phyloP scores from a whole-genome alignment of 2,888 invertebrate species.

The Drosophila sordidapex region DNA sequence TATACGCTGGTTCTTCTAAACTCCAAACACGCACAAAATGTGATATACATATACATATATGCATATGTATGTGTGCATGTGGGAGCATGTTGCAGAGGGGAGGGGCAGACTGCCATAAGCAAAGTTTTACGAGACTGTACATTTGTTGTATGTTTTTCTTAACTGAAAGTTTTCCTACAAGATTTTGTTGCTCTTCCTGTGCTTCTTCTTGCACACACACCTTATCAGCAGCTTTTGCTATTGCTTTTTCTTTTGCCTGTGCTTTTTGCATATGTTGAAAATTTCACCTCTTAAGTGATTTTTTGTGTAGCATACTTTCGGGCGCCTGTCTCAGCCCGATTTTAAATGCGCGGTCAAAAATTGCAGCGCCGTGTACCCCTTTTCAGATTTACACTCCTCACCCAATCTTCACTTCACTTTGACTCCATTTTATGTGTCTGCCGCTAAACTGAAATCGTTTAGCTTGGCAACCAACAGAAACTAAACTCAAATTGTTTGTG shows the following conservation, averaged over 20 bases:
- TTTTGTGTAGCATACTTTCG: slow-evolving; percentile 68
- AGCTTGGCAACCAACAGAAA: slow-evolving; percentile 41
- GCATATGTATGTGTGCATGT: not conserved
- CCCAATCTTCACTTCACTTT: not conserved
- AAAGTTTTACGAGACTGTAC: slow-evolving; percentile 50
- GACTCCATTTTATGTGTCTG: slow-evolving; percentile 5
- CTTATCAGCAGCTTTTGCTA: slow-evolving; percentile 43
- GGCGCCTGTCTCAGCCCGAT: slow-evolving; percentile 31
- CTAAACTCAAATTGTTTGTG: slow-evolving; percentile 43
- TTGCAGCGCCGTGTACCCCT: slow-evolving; percentile 1
- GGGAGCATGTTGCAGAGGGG: not conserved
- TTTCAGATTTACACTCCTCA: not conserved
- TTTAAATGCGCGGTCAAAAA: slow-evolving; percentile 34
- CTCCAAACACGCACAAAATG: slow-evolving; percentile 13
- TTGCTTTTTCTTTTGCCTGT: slow-evolving; percentile 49
- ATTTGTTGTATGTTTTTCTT: slow-evolving; percentile 59
- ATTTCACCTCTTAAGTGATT: slow-evolving; percentile 72
- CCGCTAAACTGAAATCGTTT: slow-evolving; percentile 55
- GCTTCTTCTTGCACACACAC: slow-evolving; percentile 28
- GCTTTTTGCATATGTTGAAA: slow-evolving; percentile 60
- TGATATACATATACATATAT: not conserved
- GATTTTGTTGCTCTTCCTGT: slow-evolving; percentile 31
- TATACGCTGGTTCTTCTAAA: slow-evolving; percentile 7
- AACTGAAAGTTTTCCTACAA: slow-evolving; percentile 57
- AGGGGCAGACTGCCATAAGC: slow-evolving; percentile 23